Base-by-base conservation (phyloP, 2,113 vertebrate genomes). In the Anarrhichthys ocellatus region DNA sequence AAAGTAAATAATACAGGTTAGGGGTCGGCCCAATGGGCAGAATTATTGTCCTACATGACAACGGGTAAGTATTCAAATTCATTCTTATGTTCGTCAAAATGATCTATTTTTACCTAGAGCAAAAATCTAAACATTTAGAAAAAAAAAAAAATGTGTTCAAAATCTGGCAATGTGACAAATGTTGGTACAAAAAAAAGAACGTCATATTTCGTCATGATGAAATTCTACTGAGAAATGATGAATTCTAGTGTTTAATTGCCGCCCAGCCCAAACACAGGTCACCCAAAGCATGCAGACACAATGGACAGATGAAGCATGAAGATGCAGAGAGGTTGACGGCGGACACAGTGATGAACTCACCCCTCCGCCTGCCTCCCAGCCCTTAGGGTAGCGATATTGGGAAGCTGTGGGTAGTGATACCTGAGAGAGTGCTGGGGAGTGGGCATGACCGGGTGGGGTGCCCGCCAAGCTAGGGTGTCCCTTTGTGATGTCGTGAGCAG, bases 361-460 rank as follows among this genome's bases (percentile, higher is more conserved):
- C 82, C 91, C 96, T 96, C 88, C 93, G 73, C 91, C 93, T 89
- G 93, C 54, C 88, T 96, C 95, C 94, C 94, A 95, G 93, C 92
- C 93, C 88, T 95, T 95, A 82, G 94, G 86, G 89, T 93, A 95
- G 88, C 94, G 95, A 92, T 94, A 95, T 29, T 87, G 86, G 79
- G 90, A 88, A 83, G 90, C 91, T 66, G 95, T 89, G 88, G 94
- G 85, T 84, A 94, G 76, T 68, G 94, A 94, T 97, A 99, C 98
- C 97, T 99, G 98, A 95, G 97, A 97, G 88, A 99, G 97, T 90
- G 96, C 96, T 75, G 96, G 96, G 89, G 98, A 97, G 85, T 98
- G 96, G 29, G 97, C 96, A 93, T 99, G 98, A 94, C 97, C 97
- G 27, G 97, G 97, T 32, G 98, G 97, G 0, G 98, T 99, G 81